These are phyloP conservation scores for Drosophila saltans DNA, from an alignment of 1,140 invertebrate genomes.

Conservation along the genomic window DNA sequence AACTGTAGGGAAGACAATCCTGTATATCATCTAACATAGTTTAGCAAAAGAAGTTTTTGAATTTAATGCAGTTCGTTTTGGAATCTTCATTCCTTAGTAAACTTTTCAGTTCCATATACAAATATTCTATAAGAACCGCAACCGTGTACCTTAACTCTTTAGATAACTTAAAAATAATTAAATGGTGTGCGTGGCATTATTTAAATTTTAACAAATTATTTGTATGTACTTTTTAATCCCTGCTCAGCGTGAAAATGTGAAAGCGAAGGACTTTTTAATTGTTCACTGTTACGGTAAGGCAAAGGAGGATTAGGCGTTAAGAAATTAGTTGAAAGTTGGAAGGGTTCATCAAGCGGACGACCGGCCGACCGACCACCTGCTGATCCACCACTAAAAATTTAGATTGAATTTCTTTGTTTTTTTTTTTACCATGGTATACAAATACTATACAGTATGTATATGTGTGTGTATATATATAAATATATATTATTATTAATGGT, in stretches of 20 bases:
- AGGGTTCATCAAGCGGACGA: background rate
- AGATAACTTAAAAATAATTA: no score
- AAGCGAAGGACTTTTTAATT: constrained; percentile 6
- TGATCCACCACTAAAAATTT: constrained; percentile 15
- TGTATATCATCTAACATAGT: no score
- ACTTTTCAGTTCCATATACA: no score
- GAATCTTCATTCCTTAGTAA: no score
- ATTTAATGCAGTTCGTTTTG: no score
- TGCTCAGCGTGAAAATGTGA: background rate
- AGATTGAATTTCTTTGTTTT: background rate
- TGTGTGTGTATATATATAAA: background rate
- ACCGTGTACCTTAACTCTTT: no score
- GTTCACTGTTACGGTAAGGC: background rate
- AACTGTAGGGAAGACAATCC: no score
- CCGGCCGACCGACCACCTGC: constrained; percentile 20
- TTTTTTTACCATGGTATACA: no score
- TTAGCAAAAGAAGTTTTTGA: no score
- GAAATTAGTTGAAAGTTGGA: background rate
- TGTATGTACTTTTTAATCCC: background rate
- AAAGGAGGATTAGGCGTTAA: constrained; percentile 4
- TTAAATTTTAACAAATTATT: no score
- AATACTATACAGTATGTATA: background rate
- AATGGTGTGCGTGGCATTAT: no score
- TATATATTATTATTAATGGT: constrained; percentile 35
- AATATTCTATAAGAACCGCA: no score